A percentile compares a stretch with the other conserved stretches of the same genome.
Evolutionary conservation across 2,888 invertebrate species (phyloP).

Genomic region (Callyntrura guangdongensis): DNA sequence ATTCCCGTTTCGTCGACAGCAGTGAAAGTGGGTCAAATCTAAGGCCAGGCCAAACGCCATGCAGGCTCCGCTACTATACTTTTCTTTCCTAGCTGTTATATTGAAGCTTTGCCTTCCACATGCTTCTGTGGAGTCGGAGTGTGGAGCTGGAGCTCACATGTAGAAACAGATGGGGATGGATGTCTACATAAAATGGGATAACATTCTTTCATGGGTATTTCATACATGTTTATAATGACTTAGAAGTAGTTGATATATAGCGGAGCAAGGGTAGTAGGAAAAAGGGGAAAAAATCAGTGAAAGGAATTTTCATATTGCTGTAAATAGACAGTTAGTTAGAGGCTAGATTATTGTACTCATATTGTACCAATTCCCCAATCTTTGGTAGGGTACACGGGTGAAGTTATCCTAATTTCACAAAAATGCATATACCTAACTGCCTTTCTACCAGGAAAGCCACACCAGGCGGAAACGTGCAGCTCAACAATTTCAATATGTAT

Average conservation of each 20-base stretch:
- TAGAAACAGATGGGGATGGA: not conserved
- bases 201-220: not conserved
- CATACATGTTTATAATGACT: not conserved
- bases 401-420: not conserved
- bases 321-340: not conserved
- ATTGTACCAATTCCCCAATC: too few relatives aligned
- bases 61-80: conserved; percentile 14
- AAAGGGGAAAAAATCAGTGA: not conserved
- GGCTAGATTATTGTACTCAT: not conserved
- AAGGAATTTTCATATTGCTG: not conserved
- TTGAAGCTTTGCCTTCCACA: conserved; percentile 1
- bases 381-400: not conserved
- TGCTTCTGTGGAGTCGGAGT: not conserved
- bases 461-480: too few relatives aligned
- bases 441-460: too few relatives aligned
- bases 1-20: conserved; percentile 66
- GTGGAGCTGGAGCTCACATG: too few relatives aligned
- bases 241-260: not conserved
- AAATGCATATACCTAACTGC: not conserved
- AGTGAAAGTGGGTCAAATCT: conserved; percentile 79
- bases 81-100: not conserved
- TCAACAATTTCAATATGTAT: too few relatives aligned
- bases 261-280: not conserved
- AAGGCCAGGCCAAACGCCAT: conserved; percentile 65
- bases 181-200: not conserved